phyloP scores from a whole-genome alignment of 2,113 vertebrate species.

The Gnathonemus longibarbis region DNA sequence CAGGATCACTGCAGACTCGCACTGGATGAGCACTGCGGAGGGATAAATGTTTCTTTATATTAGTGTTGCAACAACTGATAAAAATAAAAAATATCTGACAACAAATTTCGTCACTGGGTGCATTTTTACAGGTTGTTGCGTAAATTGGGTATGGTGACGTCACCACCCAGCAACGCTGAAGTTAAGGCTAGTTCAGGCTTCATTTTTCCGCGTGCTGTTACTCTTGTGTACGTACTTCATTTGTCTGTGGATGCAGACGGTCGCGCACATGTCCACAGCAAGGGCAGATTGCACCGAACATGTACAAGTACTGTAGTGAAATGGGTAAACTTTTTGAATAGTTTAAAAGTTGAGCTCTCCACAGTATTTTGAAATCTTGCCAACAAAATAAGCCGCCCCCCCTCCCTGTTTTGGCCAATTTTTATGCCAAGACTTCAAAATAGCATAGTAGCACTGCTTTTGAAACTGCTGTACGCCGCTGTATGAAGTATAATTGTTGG shows the following conservation, averaged over 20 bases:
- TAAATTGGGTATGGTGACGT: neutral
- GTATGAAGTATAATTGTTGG: neutral
- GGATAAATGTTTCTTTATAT: neutral
- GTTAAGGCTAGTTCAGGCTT: neutral
- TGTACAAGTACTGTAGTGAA: neutral
- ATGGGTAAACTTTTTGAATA: neutral
- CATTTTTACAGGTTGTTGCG: neutral
- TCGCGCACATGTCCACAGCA: neutral
- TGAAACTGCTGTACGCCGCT: neutral
- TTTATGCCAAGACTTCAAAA: neutral
- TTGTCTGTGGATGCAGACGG: neutral
- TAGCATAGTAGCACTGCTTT: neutral
- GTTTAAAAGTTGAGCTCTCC: neutral
- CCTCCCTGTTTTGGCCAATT: neutral
- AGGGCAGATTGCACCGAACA: neutral
- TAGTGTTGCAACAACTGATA: neutral
- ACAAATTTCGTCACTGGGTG: neutral
- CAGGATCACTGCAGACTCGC: neutral
- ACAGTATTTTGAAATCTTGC: neutral
- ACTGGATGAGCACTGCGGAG: neutral
- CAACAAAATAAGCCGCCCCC: neutral
- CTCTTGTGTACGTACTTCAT: neutral
- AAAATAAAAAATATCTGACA: neutral
- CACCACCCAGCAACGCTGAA: neutral
- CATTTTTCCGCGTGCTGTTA: neutral